Conservation (phyloP, 2,797 vertebrate genomes). For the Pipistrellus kuhlii region DNA sequence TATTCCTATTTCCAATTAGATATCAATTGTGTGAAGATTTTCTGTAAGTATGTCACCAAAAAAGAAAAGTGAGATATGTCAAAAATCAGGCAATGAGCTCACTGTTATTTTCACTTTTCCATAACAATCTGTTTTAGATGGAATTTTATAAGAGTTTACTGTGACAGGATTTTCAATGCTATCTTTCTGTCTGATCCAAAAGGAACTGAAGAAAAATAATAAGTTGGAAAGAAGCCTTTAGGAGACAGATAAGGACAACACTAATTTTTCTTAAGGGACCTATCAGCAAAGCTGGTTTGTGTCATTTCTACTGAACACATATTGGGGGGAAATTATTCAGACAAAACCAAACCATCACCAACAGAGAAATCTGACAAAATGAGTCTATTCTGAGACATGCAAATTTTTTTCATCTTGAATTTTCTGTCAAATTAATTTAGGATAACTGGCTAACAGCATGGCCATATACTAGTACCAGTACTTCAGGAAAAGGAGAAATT, state of each 20-base stretch:
- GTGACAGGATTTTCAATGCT: neutral
- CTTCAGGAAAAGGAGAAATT: conserved; percentile 21
- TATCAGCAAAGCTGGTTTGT: conserved; percentile 34
- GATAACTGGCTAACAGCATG: conserved; percentile 57
- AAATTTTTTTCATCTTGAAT: conserved; percentile 69
- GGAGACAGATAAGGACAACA: conserved; percentile 8
- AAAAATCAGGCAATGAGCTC: neutral
- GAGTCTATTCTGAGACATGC: conserved; percentile 35
- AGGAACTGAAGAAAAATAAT: conserved; percentile 58
- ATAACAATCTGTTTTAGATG: neutral
- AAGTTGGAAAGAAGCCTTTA: conserved; percentile 17
- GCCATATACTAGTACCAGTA: neutral
- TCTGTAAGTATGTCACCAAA: neutral
- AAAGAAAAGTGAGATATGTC: neutral
- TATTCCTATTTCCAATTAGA: neutral
- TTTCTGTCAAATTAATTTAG: conserved; percentile 54
- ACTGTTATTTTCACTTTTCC: neutral
- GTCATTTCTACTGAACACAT: conserved; percentile 45
- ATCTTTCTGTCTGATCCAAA: conserved; percentile 12
- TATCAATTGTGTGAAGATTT: neutral
- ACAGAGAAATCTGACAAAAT: conserved; percentile 66
- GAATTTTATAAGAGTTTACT: conserved; percentile 26
- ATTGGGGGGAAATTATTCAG: conserved; percentile 52
- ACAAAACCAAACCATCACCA: conserved; percentile 64
- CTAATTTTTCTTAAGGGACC: conserved; percentile 33